A percentile compares a stretch with the other conserved stretches of the same genome.
phyloP scores from a whole-genome alignment of 2,888 invertebrate species.

The Heliconius ismenius region DNA sequence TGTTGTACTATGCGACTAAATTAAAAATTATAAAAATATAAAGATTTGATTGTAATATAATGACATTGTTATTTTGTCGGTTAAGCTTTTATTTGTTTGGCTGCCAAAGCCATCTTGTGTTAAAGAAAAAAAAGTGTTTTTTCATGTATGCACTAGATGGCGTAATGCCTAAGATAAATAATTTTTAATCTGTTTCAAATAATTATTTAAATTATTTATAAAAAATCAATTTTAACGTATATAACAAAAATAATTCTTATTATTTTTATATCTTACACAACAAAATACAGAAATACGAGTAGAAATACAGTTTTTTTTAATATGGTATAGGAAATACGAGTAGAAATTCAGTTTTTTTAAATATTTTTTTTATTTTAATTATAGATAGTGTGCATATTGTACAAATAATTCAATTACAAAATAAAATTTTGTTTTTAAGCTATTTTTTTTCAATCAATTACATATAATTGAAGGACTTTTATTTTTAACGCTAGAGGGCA shows the following conservation, averaged over 20 bases:
- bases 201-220: not conserved
- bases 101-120: constrained; percentile 23
- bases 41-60: not conserved
- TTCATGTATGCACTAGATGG: constrained; percentile 6
- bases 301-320: too few relatives aligned
- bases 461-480: not conserved
- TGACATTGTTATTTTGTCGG: constrained; percentile 24
- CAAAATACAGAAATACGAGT: not conserved
- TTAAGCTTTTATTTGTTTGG: constrained; percentile 23
- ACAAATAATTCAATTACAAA: not conserved
- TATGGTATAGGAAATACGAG: too few relatives aligned
- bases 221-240: too few relatives aligned
- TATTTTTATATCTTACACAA: not conserved
- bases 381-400: not conserved
- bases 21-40: constrained; percentile 25
- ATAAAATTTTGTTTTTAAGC: not conserved
- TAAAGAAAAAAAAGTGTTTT: constrained; percentile 4
- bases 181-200: not conserved
- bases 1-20: constrained; percentile 48
- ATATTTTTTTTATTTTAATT: not conserved
- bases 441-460: not conserved
- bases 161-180: not conserved
- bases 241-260: too few relatives aligned
- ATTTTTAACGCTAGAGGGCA: constrained; percentile 1
- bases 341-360: too few relatives aligned